Base-by-base conservation (phyloP, 1,140 invertebrate species). In the Hydropsyche tenuis region DNA sequence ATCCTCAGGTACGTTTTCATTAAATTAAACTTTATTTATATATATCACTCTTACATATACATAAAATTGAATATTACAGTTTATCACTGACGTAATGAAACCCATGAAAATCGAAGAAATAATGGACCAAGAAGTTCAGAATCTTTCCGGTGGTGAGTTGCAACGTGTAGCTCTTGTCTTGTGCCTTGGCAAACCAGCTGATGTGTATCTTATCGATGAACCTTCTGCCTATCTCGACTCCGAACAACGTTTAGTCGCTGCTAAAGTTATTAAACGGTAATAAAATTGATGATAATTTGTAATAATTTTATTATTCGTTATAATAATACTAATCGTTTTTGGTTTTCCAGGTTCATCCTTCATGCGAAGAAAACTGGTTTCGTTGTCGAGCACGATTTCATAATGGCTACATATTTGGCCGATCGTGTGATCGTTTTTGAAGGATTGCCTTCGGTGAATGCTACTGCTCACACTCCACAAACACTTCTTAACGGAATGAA, bases 301-400 rank as follows among this genome's bases (percentile, higher is more conserved):
- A 37, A 25, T 25, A 27, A 56, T 56, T 71, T 71, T 56, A 48
- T 30, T 4, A n/a, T 27, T 30, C 25, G 62, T 1, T 16, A 23
- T 51, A n/a, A n/a, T n/a, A n/a, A n/a, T n/a, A n/a, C n/a, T n/a
- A n/a, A n/a, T n/a, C n/a, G n/a, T 46, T 71, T 14, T 43, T 76
- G 74, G 72, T 76, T 78, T 84, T 85, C 69, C 80, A 98, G 97
- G 78, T 99, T 98, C 82, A 98, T 99, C 84, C 87, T 99, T 45
- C 98, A 99, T 81, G 96, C 98, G 0, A 99, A 99, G 86, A 98
- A 99, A 83, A 99, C 98, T 25, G 98, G 97, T 27, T 99, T 99
- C 84, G 93, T 99, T 27, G 98, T 99, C 0, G 98, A 99, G 89
- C 98, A 99, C 90, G 98, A 99, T 89, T 99, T 99, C 81, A 99